These are phyloP conservation scores for Zaprionus vittiger DNA, from an alignment of 1,140 invertebrate species.

Conservation along the genomic window DNA sequence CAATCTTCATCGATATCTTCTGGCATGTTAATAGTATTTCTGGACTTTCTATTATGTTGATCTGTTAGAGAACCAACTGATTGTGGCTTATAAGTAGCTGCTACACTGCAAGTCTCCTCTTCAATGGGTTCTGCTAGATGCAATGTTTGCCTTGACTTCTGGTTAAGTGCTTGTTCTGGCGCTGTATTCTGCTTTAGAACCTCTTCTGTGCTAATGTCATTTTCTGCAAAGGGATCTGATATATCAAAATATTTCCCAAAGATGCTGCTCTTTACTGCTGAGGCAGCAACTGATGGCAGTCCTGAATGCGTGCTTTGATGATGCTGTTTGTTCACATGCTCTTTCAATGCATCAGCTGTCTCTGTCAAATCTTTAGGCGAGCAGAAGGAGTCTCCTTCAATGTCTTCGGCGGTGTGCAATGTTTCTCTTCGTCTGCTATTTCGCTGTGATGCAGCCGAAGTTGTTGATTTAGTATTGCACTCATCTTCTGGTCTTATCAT, in stretches of 20 bases:
- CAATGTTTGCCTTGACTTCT: conserved; percentile 6
- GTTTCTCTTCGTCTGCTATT: not conserved
- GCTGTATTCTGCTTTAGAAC: not conserved
- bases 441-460: not conserved
- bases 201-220: not conserved
- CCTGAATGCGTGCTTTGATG: not conserved
- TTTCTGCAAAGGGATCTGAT: not conserved
- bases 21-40: not conserved
- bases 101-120: not conserved
- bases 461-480: not conserved
- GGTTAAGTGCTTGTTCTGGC: not conserved
- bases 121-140: not conserved
- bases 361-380: not conserved
- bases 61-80: not conserved
- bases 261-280: not conserved
- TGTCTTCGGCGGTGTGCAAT: not conserved
- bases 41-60: not conserved
- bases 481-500: not conserved
- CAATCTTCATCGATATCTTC: not conserved
- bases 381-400: conserved; percentile 1
- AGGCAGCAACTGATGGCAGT: not conserved
- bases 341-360: not conserved
- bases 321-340: not conserved
- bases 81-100: not conserved
- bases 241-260: not conserved